Evolutionary conservation across 2,888 invertebrate genomes (phyloP).

Genomic region (Cyaniris semiargus): DNA sequence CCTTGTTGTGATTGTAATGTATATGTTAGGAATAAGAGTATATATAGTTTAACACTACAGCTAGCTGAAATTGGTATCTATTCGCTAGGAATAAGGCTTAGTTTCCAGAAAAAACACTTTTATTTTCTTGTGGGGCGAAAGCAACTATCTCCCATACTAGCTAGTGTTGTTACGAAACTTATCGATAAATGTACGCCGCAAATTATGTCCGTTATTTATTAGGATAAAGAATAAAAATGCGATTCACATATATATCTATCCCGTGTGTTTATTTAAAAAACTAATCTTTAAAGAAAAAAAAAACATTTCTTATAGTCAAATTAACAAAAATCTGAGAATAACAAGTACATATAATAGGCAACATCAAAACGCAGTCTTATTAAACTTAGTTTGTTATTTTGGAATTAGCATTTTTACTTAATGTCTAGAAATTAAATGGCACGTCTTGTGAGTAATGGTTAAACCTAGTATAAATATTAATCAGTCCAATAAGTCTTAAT

Average conservation of each 20-base stretch:
- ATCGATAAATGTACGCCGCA: slow-evolving; percentile 15
- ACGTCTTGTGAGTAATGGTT: slow-evolving; percentile 6
- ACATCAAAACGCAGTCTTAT: background rate
- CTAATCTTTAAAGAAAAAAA: background rate
- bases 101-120: slow-evolving; percentile 10
- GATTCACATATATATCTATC: background rate
- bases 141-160: slow-evolving; percentile 23
- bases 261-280: slow-evolving; percentile 16
- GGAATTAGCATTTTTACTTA: slow-evolving; percentile 22
- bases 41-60: slow-evolving; percentile 27
- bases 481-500: slow-evolving; percentile 19
- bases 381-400: slow-evolving; percentile 6
- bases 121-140: slow-evolving; percentile 5
- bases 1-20: slow-evolving; percentile 24
- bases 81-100: slow-evolving; percentile 9
- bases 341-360: slow-evolving; percentile 8
- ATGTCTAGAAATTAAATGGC: slow-evolving; percentile 12
- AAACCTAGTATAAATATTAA: background rate
- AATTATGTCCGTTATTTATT: background rate
- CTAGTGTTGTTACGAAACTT: slow-evolving; percentile 17
- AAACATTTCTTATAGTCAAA: slow-evolving; percentile 4
- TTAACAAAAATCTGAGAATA: background rate
- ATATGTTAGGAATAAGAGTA: slow-evolving; percentile 12
- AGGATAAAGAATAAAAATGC: slow-evolving; percentile 3
- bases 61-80: slow-evolving; percentile 7